These are phyloP conservation scores for Uromys caudimaculatus DNA, from an alignment of 2,797 vertebrate species.

Conservation along the genomic window DNA sequence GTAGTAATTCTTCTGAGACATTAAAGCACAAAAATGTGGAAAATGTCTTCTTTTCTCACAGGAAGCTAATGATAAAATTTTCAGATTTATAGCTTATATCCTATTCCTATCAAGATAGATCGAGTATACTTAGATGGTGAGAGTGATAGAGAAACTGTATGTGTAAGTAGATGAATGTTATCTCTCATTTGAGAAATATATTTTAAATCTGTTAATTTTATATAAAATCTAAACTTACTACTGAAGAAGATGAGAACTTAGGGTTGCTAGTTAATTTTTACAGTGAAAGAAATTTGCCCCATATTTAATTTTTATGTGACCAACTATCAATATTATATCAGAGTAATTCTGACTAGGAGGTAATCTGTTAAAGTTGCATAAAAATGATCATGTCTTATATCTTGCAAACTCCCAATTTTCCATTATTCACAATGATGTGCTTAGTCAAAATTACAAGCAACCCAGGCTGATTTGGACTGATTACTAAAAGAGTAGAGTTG, in stretches of 20 bases:
- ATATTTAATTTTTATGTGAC: constrained; percentile 21
- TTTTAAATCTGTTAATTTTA: background rate
- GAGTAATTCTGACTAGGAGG: background rate
- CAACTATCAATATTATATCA: background rate
- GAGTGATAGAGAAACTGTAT: background rate
- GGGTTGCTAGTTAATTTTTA: background rate
- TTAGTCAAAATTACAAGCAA: background rate
- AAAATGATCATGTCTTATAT: background rate
- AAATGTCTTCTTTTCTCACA: background rate
- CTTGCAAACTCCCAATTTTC: background rate
- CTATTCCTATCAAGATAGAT: background rate
- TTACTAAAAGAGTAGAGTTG: background rate
- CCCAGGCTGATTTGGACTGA: background rate
- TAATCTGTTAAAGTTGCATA: background rate
- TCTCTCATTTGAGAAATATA: background rate
- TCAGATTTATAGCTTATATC: background rate
- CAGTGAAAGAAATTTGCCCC: background rate
- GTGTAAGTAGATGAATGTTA: background rate
- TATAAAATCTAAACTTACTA: background rate
- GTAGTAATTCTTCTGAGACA: background rate
- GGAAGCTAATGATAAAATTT: constrained; percentile 6
- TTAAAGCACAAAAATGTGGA: background rate
- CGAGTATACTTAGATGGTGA: background rate
- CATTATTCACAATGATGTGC: background rate
- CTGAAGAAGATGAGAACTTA: background rate